Base-by-base conservation (phyloP, 2,113 vertebrate genomes). In the Megaleporinus macrocephalus region DNA sequence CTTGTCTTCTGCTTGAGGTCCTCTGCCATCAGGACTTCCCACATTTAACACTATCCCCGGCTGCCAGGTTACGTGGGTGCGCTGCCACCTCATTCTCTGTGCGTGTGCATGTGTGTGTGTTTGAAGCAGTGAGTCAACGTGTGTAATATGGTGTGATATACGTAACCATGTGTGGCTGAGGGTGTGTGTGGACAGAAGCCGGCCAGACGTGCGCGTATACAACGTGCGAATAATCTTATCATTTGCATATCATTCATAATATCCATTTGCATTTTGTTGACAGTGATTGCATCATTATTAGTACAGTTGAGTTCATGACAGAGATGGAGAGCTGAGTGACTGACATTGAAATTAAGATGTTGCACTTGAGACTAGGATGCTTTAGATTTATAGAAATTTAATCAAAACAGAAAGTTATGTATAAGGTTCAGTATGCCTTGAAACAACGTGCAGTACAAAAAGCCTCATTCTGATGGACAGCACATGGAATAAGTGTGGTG, bases 11-110 rank as follows among this genome's bases (percentile, higher is more conserved):
- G 71, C 83, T 69, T 75, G 80, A 66, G 75, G 84, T 85, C 80
- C 73, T 63, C 53, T 62, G 78, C 65, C 74, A 76, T 85, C 78
- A 75, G 75, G 78, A 79, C 84, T 83, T 83, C 80, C 70, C 83
- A 85, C 78, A 81, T 82, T 83, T 83, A 80, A 83, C 86, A 83
- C 83, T 70, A 20, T 0, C 59, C 65, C 78, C 86, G 70, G 83
- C 55, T 68, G 83, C 83, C 68, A 83, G 77, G 68, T 16, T 61
- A 80, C 15, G 83, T 84, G 78, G 78, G 83, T 72, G 83, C 70
- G 53, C 66, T 62, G 68, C 74, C 74, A 77, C 81, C 73, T 81
- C 78, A 84, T 78, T 30, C n/a, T 29, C 36, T 82, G 76, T 75
- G 79, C 80, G 73, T 49, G 79, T 75, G n/a, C n/a, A n/a, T 29